phyloP scores from a whole-genome alignment of 2,113 vertebrate species.

The Clarias gariepinus region DNA sequence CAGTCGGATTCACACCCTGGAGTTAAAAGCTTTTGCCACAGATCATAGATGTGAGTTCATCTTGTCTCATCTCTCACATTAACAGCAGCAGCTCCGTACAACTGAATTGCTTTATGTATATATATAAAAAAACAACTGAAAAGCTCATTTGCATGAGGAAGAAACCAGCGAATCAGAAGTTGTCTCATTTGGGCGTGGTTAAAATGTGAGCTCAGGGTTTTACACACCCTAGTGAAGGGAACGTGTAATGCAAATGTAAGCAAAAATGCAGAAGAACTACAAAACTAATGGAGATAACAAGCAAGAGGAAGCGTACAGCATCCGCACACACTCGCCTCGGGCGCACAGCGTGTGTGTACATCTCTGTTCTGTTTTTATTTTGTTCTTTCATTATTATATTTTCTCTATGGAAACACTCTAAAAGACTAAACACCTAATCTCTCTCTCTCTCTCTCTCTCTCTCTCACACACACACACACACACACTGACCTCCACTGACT shows the following conservation, averaged over 20 bases:
- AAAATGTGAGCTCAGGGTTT: not conserved
- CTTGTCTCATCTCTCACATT: not conserved
- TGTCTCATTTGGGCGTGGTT: not conserved
- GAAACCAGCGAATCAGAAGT: conserved; percentile 29
- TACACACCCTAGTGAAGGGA: not conserved
- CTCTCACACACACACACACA: not conserved
- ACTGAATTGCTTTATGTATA: not conserved
- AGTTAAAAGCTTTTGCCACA: not conserved
- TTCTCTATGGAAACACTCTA: not conserved
- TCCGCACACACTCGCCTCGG: not conserved
- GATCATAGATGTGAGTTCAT: not conserved
- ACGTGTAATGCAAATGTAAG: too few species aligned
- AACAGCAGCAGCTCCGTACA: not conserved
- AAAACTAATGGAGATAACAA: not conserved
- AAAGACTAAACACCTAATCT: not conserved
- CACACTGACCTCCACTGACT: conserved; percentile 35
- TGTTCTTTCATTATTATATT: not conserved
- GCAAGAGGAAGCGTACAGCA: not conserved
- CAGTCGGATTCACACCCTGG: not conserved
- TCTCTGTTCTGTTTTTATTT: not conserved
- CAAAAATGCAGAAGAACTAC: not conserved
- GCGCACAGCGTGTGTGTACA: not conserved
- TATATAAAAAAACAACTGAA: not conserved
- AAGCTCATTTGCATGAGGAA: conserved; percentile 16
- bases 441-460: not conserved